Conservation (phyloP, 1,140 invertebrate genomes). For the Habropoda laboriosa region DNA sequence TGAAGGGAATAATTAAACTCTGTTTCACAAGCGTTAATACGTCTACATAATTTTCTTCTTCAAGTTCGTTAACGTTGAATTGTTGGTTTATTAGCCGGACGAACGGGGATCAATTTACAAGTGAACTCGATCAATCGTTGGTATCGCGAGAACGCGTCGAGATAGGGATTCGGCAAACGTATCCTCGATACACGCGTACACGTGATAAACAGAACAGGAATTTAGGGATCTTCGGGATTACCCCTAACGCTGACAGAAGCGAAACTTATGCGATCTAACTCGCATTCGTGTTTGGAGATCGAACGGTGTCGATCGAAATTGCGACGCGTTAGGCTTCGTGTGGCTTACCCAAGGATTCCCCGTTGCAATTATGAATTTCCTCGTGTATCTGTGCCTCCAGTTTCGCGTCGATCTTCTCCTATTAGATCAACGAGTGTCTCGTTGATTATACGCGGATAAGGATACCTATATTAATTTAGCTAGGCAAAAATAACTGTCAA, state of each 20-base stretch:
- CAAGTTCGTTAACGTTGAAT: no score
- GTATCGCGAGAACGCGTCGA: background rate
- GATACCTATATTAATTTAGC: no score
- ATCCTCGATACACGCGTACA: background rate
- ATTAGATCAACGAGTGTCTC: no score
- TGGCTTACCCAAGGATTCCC: conserved; percentile 3
- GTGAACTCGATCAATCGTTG: background rate
- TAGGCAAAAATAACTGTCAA: no score
- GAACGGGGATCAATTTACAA: background rate
- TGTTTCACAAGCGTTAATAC: no score
- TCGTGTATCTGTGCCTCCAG: background rate
- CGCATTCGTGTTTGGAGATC: conserved; percentile 5
- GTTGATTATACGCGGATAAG: no score
- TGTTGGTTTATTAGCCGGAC: background rate
- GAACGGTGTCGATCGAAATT: conserved; percentile 19
- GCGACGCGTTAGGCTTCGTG: background rate
- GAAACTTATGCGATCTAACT: conserved; percentile 11
- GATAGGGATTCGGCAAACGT: conserved; percentile 6
- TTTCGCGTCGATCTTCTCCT: no score
- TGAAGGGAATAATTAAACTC: no score
- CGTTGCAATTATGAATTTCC: conserved; percentile 1
- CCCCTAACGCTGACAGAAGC: conserved; percentile 6
- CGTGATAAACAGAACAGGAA: conserved; percentile 16
- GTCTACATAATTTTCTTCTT: no score
- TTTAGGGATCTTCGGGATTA: conserved; percentile 22